Base-by-base conservation (phyloP, 2,113 vertebrate species). In the Vulpes lagopus region DNA sequence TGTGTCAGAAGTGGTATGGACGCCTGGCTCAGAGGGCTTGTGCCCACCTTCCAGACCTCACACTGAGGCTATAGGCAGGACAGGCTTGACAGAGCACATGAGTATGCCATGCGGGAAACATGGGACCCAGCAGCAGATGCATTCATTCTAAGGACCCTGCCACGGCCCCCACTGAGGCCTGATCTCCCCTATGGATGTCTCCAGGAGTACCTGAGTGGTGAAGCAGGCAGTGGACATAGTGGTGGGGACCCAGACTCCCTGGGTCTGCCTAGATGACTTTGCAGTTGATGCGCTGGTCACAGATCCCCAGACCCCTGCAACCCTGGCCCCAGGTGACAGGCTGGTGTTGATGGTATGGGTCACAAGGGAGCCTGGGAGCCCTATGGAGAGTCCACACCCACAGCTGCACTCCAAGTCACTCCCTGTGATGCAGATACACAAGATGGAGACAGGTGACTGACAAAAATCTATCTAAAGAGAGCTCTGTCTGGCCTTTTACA, bases 281-380 rank as follows among this genome's bases (percentile, higher is more conserved):
- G 83, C 65, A 69, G 73, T 49, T 79, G 22, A 25, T 25, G 8
- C 27, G 17, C 43, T 76, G 23, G 38, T 78, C 82, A 73, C 53
- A 8, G 19, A 20, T 89, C 60, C 74, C 30, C 35, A 79, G 20
- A 1, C 0, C 23, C 30, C 55, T 5, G 19, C 23, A 95, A 71
- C 53, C 19, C 49, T 43, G 64, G 35, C 55, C 53, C 76, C 2
- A 4, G 51, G 43, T 49, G 16, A 74, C 35, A n/a, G 25, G 8
- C 62, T 89, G 64, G 59, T 67, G n/a, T 55, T 91, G 89, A 93
- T 10, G 43, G 62, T 51, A 57, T 38, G 11, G 25, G 91, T 94
- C 97, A 97, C 94, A 64, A 93, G 97, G 73, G 92, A 94, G 95
- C 74, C 92, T 88, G 32, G 69, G 95, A 97, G 92, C 22, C 59